Conservation (phyloP, 2,113 vertebrate genomes). For the Upupa epops region DNA sequence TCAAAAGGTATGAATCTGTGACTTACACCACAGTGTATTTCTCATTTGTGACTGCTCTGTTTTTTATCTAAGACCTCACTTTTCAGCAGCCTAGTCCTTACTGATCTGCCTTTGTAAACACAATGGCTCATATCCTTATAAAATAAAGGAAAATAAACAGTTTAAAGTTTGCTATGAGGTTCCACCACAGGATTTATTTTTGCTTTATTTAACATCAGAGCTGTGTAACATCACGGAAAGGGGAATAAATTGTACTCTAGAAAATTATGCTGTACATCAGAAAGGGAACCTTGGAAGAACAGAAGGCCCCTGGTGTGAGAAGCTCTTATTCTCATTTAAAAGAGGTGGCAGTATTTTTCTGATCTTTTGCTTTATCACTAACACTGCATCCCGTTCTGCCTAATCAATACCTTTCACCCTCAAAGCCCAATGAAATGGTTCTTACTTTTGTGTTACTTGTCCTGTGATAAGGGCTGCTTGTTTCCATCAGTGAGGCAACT, state of each 20-base stretch:
- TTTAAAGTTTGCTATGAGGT: slow-evolving; percentile 19
- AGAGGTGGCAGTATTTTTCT: slow-evolving; percentile 46
- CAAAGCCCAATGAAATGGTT: slow-evolving; percentile 34
- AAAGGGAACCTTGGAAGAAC: slow-evolving; percentile 43
- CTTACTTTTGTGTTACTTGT: slow-evolving; percentile 38
- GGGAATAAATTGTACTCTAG: slow-evolving; percentile 24
- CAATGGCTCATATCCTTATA: background rate
- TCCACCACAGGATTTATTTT: slow-evolving; percentile 44
- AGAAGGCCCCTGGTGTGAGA: background rate
- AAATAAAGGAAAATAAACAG: slow-evolving; percentile 47
- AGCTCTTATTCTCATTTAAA: slow-evolving; percentile 45
- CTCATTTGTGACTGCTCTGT: background rate
- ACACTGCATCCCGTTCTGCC: background rate
- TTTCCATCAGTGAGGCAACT: background rate
- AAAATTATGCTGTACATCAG: slow-evolving; percentile 49
- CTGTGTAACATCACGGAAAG: slow-evolving; percentile 22
- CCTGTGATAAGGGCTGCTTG: background rate
- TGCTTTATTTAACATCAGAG: slow-evolving; percentile 41
- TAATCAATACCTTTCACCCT: slow-evolving; percentile 58
- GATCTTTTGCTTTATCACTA: slow-evolving; percentile 30
- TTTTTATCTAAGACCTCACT: slow-evolving; percentile 5
- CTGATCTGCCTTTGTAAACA: slow-evolving; percentile 38
- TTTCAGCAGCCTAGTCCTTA: background rate
- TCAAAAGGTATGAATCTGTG: background rate
- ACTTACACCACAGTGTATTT: background rate